Percentiles rank a stretch among this genome's conserved stretches.
Conservation (phyloP, 2,888 invertebrate genomes). For the Megamerina dolium region DNA sequence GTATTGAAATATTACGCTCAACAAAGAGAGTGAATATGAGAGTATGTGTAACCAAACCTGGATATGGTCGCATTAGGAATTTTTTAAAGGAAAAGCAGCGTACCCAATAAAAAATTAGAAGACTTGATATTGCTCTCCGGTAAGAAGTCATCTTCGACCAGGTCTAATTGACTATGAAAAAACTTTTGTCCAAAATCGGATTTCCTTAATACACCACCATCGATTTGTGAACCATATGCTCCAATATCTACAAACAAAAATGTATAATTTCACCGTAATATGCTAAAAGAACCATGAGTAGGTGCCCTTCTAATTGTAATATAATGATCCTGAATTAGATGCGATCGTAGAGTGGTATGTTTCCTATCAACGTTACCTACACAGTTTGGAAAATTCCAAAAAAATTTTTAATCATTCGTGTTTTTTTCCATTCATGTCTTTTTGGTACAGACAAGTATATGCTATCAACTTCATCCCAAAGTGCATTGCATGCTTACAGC, state of each 20-base stretch:
- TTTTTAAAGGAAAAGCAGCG: constrained; percentile 14
- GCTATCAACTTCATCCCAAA: neutral
- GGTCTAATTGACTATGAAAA: constrained; percentile 8
- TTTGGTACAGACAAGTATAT: constrained; percentile 1
- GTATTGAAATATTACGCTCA: neutral
- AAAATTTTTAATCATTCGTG: constrained; percentile 2
- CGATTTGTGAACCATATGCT: constrained; percentile 13
- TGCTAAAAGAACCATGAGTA: constrained; percentile 8
- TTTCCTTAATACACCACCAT: constrained; percentile 13
- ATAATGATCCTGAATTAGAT: constrained; percentile 10
- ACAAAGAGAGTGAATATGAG: neutral
- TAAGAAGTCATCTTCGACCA: constrained; percentile 12
- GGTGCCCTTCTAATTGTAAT: constrained; percentile 14
- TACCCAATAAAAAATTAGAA: constrained; percentile 15
- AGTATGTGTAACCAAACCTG: constrained; percentile 5
- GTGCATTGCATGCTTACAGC: neutral
- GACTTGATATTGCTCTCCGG: constrained; percentile 9
- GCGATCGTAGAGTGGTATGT: constrained; percentile 10
- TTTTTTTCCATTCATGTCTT: constrained; percentile 1
- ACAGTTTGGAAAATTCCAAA: constrained; percentile 12
- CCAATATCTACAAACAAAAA: constrained; percentile 13
- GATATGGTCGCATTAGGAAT: constrained; percentile 7
- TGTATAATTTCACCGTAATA: constrained; percentile 12
- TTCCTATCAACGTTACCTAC: constrained; percentile 9
- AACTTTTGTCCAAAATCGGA: constrained; percentile 12